phyloP scores from a whole-genome alignment of 2,113 vertebrate genomes.

The Nansenia antarctica region DNA sequence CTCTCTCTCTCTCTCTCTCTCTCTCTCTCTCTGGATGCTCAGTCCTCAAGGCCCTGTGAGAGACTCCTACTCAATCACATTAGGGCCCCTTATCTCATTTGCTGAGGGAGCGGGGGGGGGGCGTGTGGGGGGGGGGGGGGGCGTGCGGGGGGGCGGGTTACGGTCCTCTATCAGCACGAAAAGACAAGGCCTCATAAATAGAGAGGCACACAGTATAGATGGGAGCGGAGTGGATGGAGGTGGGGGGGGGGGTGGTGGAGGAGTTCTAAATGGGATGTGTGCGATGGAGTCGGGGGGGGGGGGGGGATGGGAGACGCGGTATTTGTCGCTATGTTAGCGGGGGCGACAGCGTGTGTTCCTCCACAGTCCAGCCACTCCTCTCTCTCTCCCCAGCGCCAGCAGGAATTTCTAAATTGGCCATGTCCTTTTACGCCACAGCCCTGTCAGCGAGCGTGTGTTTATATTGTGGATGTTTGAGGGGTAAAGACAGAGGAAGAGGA shows the following conservation, averaged over 20 bases:
- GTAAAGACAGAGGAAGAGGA: background rate
- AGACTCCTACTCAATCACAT: conserved; percentile 74
- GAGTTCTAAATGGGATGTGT: too few species aligned
- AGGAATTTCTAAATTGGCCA: conserved; percentile 33
- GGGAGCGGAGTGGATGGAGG: background rate
- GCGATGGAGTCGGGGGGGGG: background rate
- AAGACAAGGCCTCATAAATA: conserved; percentile 65
- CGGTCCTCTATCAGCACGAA: conserved; percentile 58
- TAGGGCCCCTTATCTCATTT: conserved; percentile 79
- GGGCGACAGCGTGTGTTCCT: conserved; percentile 18
- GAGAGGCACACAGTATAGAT: conserved; percentile 27
- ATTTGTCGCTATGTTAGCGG: conserved; percentile 31
- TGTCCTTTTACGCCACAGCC: conserved; percentile 10
- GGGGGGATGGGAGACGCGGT: conserved; percentile 14
- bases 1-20: conserved; percentile 42
- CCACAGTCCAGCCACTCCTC: conserved; percentile 13
- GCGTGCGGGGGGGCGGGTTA: conserved; percentile 35
- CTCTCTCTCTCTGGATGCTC: conserved; percentile 40
- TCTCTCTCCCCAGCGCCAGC: too few species aligned
- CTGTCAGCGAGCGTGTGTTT: background rate
- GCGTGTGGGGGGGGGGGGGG: background rate
- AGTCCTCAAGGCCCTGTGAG: conserved; percentile 11
- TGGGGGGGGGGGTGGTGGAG: background rate
- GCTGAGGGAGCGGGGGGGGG: conserved; percentile 52
- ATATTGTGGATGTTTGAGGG: background rate